Conservation (phyloP, 2,888 invertebrate genomes). For the Lasioglossum figueresi region DNA sequence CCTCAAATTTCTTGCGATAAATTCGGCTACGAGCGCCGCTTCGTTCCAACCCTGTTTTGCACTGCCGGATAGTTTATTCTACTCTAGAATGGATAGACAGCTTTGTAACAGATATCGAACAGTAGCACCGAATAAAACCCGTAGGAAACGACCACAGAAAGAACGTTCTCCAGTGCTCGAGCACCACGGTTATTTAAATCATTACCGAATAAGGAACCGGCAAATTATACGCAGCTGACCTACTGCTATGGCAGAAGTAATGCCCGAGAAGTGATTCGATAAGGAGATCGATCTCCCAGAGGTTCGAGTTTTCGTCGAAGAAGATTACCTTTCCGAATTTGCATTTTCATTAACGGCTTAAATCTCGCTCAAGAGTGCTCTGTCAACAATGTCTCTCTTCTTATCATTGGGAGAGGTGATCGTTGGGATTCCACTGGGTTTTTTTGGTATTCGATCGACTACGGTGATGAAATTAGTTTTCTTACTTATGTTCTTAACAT, state of each 20-base stretch:
- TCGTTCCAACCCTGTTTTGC: neutral
- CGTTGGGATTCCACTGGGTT: neutral
- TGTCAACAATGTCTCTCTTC: constrained; percentile 41
- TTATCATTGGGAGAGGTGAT: constrained; percentile 2
- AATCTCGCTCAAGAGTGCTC: constrained; percentile 52
- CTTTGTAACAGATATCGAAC: neutral
- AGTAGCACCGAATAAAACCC: neutral
- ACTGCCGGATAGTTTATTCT: neutral
- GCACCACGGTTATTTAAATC: neutral
- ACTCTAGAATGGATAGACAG: too few relatives aligned
- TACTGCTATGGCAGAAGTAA: neutral
- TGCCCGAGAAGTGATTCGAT: neutral
- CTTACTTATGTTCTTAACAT: neutral
- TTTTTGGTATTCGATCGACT: neutral
- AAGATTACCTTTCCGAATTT: constrained; percentile 56
- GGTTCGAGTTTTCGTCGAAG: constrained; percentile 32
- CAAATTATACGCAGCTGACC: constrained; percentile 18
- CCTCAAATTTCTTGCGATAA: neutral
- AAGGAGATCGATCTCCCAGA: constrained; percentile 47
- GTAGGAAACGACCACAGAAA: neutral
- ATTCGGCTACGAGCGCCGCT: neutral
- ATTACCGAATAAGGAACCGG: neutral
- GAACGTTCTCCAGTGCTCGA: too few relatives aligned
- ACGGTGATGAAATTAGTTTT: constrained; percentile 9
- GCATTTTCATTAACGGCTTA: constrained; percentile 70